Base-by-base conservation (phyloP, 2,797 vertebrate genomes). In the Crenuchus spilurus region DNA sequence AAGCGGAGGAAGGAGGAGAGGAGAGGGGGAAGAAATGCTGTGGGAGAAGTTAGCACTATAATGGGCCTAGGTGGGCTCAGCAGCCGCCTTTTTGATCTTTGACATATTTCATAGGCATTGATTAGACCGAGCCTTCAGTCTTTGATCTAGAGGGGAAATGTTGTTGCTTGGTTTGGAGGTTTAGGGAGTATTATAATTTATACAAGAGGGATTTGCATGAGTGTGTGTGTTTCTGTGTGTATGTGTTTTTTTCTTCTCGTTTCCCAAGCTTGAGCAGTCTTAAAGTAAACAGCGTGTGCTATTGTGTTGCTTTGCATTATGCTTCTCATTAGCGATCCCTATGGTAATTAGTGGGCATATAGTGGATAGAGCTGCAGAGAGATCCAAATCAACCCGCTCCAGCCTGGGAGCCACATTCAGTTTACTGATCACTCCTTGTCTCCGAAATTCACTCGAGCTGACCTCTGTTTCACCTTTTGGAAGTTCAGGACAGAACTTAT, bases 181-280 rank as follows among this genome's bases (percentile, higher is more conserved):
- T 92, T 88, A 86, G 83, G 85, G 88, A 91, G 91, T 91, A 91
- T 91, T 88, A 85, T 93, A 93, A 94, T 92, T 93, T 92, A 92
- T 93, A 92, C 92, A 90, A 92, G 60, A 77, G 91, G 91, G 92
- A 92, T 87, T 91, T 87, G 55, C 42, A 31, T 75, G 73, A 10
- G 51, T 62, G 67, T 68, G 55, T 78, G 65, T 54, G 49, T 42
- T 33, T 74, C 20, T 63, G 60, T 44, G 31, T 39, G 30, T 72
- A 54, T 70, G 68, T 75, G 69, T 60, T 22, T 74, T 57, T 39
- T 75, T 46, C 28, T 24, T 63, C 35, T 52, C 24, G 62, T 76
- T 80, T 83, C 75, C 84, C 84, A 84, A 64, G 86, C 87, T 85
- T 88, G 86, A 84, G 79, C 84, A 86, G 87, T 85, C 87, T 88